phyloP scores from a whole-genome alignment of 2,113 vertebrate species.

The Ardeotis arabs region DNA sequence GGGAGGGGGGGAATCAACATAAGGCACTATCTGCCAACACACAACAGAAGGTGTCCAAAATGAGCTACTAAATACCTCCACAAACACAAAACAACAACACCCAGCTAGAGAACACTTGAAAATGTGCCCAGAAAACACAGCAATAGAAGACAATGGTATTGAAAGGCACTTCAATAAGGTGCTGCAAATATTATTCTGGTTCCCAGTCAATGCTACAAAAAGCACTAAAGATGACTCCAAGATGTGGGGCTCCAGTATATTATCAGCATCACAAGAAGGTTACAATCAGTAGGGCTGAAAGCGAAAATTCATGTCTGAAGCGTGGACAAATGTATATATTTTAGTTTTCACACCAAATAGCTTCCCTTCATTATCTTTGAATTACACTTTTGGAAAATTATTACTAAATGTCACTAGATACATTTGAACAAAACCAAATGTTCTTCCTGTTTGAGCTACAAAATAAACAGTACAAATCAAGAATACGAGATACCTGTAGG shows the following conservation, averaged over 20 bases:
- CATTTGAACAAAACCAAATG: background rate
- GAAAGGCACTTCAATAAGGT: background rate
- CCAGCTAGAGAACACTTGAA: background rate
- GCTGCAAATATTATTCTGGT: background rate
- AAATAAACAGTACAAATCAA: background rate
- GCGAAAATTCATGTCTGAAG: background rate
- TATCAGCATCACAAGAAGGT: background rate
- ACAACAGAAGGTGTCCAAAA: background rate
- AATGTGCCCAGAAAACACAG: background rate
- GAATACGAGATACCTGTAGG: background rate
- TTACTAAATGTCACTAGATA: background rate
- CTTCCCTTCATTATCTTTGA: background rate
- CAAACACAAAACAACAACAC: background rate
- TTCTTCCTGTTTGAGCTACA: background rate
- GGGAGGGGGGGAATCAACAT: background rate
- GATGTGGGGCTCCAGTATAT: background rate
- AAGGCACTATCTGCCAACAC: background rate
- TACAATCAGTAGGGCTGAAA: background rate
- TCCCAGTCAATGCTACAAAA: background rate
- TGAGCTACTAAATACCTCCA: background rate
- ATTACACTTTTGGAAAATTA: background rate
- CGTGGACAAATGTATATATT: background rate
- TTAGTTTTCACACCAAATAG: background rate
- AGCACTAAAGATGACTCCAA: background rate
- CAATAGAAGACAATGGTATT: background rate